Percentiles rank a stretch among this genome's conserved stretches.
phyloP scores from a whole-genome alignment of 2,113 vertebrate species.

The Bufo gargarizans region DNA sequence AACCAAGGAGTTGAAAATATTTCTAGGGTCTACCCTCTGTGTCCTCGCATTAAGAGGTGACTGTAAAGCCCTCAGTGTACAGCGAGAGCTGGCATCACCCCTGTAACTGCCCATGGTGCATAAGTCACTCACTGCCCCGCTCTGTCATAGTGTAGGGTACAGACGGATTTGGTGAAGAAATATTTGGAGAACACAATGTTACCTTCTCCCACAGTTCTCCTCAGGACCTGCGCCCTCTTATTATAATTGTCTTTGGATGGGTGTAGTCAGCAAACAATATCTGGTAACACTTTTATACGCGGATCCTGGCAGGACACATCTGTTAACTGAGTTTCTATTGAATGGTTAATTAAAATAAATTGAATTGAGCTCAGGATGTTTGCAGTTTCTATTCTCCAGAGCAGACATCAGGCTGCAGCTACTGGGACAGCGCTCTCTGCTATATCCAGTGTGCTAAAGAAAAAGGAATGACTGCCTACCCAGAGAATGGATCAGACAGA shows the following conservation, averaged over 20 bases:
- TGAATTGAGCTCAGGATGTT: not conserved
- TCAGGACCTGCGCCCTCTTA: not conserved
- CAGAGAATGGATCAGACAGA: not conserved
- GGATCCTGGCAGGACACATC: not conserved
- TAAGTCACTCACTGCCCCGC: slow-evolving; percentile 6
- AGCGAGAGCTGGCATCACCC: slow-evolving; percentile 30
- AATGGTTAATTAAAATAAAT: not conserved
- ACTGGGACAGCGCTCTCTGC: not conserved
- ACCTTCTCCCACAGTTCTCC: not conserved
- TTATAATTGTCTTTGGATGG: not conserved
- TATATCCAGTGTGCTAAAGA: too few species aligned
- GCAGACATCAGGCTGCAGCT: not conserved
- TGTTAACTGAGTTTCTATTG: not conserved
- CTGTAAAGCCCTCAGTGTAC: slow-evolving; percentile 4
- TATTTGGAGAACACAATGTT: not conserved
- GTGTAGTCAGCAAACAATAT: not conserved
- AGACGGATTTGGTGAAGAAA: slow-evolving; percentile 25
- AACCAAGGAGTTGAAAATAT: not conserved
- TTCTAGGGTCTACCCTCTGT: not conserved
- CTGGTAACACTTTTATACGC: not conserved
- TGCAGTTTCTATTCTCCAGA: not conserved
- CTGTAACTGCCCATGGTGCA: slow-evolving; percentile 8
- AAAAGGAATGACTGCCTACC: too few species aligned
- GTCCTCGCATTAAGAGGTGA: not conserved
- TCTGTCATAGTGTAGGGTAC: slow-evolving; percentile 19